These are phyloP conservation scores for Bugula neritina DNA, from an alignment of 2,888 invertebrate genomes.

Conservation along the genomic window DNA sequence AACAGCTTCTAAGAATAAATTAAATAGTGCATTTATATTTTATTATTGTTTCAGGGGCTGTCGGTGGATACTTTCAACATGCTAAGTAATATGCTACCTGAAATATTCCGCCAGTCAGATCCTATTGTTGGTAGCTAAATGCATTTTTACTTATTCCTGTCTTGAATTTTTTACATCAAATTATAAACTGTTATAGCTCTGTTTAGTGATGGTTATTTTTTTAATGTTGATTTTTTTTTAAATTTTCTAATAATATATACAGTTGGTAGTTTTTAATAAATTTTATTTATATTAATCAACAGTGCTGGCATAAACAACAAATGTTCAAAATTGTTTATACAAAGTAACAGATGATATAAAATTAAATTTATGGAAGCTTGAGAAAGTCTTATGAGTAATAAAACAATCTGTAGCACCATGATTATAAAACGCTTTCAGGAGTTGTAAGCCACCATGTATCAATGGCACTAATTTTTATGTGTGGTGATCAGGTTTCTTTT, in stretches of 20 bases:
- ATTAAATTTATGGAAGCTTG: background rate
- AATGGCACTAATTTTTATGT: too few relatives aligned
- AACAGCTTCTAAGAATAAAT: too few relatives aligned
- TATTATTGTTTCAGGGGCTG: conserved; percentile 63
- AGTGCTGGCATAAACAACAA: too few relatives aligned
- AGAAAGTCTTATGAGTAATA: background rate
- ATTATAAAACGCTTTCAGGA: too few relatives aligned
- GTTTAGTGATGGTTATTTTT: too few relatives aligned
- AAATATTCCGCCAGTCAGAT: conserved; percentile 89
- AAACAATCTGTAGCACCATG: background rate
- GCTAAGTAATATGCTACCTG: conserved; percentile 79
- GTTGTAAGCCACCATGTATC: too few relatives aligned
- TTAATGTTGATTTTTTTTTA: background rate
- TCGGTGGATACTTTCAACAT: conserved; percentile 75
- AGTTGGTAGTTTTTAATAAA: too few relatives aligned
- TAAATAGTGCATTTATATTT: too few relatives aligned
- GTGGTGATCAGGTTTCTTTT: too few relatives aligned
- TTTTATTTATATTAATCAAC: too few relatives aligned
- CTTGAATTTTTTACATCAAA: background rate
- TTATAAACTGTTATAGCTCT: too few relatives aligned
- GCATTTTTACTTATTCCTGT: background rate
- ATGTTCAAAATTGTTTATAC: background rate
- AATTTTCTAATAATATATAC: too few relatives aligned
- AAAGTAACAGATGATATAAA: background rate
- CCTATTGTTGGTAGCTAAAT: conserved; percentile 62